Percentiles rank a stretch among this genome's conserved stretches.
phyloP scores from a whole-genome alignment of 2,797 vertebrate species.

The Hypotaenidia okinawae region DNA sequence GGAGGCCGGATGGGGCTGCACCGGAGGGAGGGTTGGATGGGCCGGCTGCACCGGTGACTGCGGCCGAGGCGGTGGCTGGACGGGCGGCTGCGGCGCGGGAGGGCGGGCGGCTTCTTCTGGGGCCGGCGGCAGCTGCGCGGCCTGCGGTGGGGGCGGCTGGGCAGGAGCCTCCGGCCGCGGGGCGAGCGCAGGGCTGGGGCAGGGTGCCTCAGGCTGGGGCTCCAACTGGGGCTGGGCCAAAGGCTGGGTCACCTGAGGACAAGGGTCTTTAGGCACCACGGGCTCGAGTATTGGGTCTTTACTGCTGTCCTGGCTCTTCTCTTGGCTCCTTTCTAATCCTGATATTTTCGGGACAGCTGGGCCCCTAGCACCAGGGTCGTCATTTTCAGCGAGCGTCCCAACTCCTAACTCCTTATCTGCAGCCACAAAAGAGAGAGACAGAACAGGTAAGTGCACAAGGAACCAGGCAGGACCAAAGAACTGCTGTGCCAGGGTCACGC shows the following conservation, averaged over 20 bases:
- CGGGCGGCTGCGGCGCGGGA: slow-evolving; percentile 71
- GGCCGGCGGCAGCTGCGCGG: slow-evolving; percentile 75
- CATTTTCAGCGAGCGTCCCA: slow-evolving; percentile 85
- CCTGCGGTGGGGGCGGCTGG: slow-evolving; percentile 55
- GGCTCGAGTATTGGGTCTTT: slow-evolving; percentile 82
- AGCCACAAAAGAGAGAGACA: slow-evolving; percentile 24
- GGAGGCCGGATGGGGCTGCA: slow-evolving; percentile 80
- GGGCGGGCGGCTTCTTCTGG: slow-evolving; percentile 65
- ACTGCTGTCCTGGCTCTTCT: slow-evolving; percentile 92
- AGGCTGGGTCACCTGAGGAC: slow-evolving; percentile 65
- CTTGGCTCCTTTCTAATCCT: slow-evolving; percentile 97
- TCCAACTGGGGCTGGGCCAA: slow-evolving; percentile 73
- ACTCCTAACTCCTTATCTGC: slow-evolving; percentile 89
- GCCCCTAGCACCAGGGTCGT: slow-evolving; percentile 87
- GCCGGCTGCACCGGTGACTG: slow-evolving; percentile 80
- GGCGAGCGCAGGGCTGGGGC: slow-evolving; percentile 65
- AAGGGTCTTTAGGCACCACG: slow-evolving; percentile 79
- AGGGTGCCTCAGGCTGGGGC: slow-evolving; percentile 52
- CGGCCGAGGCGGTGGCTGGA: slow-evolving; percentile 70
- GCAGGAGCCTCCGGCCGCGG: slow-evolving; percentile 33
- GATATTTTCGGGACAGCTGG: slow-evolving; percentile 91
- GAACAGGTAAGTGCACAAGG: not conserved
- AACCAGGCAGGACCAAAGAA: not conserved
- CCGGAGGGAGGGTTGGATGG: slow-evolving; percentile 73
- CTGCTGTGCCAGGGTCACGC: fast-evolving